phyloP scores from a whole-genome alignment of 2,797 vertebrate species.

The Sebastes hubbsi region DNA sequence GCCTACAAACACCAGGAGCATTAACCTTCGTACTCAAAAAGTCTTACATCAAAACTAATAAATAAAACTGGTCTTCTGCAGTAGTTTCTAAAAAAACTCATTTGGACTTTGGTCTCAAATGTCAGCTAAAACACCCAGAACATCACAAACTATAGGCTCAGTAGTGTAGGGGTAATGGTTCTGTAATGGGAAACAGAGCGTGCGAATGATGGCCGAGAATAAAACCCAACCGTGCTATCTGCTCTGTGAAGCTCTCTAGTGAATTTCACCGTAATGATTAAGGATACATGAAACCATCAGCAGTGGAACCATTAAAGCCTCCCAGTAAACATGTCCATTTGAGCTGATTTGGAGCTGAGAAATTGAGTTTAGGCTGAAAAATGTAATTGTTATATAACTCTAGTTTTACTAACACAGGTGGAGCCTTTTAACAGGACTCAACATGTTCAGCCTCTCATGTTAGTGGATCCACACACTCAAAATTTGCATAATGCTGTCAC shows the following conservation, averaged over 20 bases:
- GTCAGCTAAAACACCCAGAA: constrained; percentile 37
- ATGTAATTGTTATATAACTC: constrained; percentile 16
- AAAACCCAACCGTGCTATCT: constrained; percentile 28
- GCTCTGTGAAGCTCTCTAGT: constrained; percentile 29
- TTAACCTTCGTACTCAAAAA: background rate
- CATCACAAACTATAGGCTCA: constrained; percentile 18
- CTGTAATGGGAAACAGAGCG: constrained; percentile 45
- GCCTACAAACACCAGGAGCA: background rate
- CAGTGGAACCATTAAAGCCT: constrained; percentile 46
- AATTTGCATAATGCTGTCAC: constrained; percentile 16
- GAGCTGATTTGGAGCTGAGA: constrained; percentile 37
- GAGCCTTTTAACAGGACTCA: background rate
- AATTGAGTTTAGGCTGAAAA: constrained; percentile 42
- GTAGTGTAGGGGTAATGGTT: constrained; percentile 39
- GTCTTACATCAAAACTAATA: background rate
- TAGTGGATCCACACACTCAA: background rate
- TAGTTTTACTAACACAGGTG: background rate
- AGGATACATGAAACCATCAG: constrained; percentile 56
- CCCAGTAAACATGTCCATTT: constrained; percentile 58
- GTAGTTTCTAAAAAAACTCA: constrained; percentile 37
- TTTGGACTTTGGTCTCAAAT: constrained; percentile 42
- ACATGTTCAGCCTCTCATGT: background rate
- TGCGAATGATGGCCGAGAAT: constrained; percentile 35
- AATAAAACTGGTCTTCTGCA: background rate
- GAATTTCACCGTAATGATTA: constrained; percentile 55